These are phyloP conservation scores for Heliothis subflexa DNA, from an alignment of 1,140 invertebrate species.

Conservation along the genomic window DNA sequence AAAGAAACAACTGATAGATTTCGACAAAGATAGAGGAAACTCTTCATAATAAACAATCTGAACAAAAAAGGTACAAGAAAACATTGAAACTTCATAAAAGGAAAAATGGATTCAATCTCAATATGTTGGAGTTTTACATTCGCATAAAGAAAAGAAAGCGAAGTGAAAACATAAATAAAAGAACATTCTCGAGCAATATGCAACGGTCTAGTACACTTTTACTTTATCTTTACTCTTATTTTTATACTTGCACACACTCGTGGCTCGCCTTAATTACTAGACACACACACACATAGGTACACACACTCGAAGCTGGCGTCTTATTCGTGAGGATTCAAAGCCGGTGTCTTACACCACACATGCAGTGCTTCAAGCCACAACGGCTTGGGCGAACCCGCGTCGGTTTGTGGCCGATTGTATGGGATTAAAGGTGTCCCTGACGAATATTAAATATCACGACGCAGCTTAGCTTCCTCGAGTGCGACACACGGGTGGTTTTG, in stretches of 20 bases:
- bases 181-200: slow-evolving; percentile 11
- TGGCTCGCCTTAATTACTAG: slow-evolving; percentile 10
- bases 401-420: slow-evolving; percentile 49
- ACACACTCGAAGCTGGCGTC: background rate
- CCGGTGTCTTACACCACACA: slow-evolving; percentile 35
- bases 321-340: slow-evolving; percentile 30
- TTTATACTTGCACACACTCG: slow-evolving; percentile 13
- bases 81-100: background rate
- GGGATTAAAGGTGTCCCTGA: slow-evolving; percentile 48
- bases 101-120: background rate
- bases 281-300: background rate
- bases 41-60: too few species aligned
- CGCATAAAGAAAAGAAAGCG: slow-evolving; percentile 10
- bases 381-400: slow-evolving; percentile 5
- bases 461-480: background rate
- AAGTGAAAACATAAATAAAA: slow-evolving; percentile 23
- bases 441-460: slow-evolving; percentile 52
- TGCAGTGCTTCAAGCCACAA: slow-evolving; percentile 49
- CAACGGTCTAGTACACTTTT: slow-evolving; percentile 28
- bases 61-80: background rate
- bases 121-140: background rate
- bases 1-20: too few species aligned
- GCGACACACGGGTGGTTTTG: background rate
- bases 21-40: too few species aligned
- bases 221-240: slow-evolving; percentile 23